Percentiles rank a stretch among this genome's conserved stretches.
phyloP scores from a whole-genome alignment of 2,113 vertebrate species.

The Paraplagusia blochii region DNA sequence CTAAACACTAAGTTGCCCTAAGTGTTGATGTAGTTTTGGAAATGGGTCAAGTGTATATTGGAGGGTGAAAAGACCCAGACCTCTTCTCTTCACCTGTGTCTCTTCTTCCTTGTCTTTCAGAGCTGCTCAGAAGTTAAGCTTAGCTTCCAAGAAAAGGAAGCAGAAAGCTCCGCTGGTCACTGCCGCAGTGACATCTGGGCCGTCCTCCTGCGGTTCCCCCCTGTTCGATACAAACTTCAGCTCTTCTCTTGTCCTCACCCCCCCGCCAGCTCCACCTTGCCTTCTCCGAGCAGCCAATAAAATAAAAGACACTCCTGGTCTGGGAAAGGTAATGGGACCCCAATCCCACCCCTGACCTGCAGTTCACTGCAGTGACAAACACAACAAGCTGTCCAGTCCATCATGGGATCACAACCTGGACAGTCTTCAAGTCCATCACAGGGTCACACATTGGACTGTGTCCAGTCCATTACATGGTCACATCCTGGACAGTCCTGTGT shows the following conservation, averaged over 20 bases:
- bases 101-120: constrained; percentile 63
- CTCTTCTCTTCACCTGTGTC: background rate
- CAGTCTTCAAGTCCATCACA: too few relatives aligned
- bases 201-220: constrained; percentile 79
- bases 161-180: constrained; percentile 65
- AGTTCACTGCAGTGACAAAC: too few relatives aligned
- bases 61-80: too few relatives aligned
- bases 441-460: too few relatives aligned
- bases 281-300: constrained; percentile 92
- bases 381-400: too few relatives aligned
- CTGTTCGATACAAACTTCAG: constrained; percentile 95
- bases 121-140: constrained; percentile 96
- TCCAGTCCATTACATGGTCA: too few relatives aligned
- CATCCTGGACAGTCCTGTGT: too few relatives aligned
- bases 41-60: too few relatives aligned
- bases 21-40: too few relatives aligned
- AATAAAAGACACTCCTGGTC: constrained; percentile 93
- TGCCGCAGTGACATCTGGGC: constrained; percentile 71
- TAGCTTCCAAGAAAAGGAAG: constrained; percentile 98
- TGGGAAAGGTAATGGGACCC: constrained; percentile 88
- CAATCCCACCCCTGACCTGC: too few relatives aligned
- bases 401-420: too few relatives aligned
- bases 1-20: too few relatives aligned
- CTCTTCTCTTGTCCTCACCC: constrained; percentile 83
- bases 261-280: constrained; percentile 94